These are phyloP conservation scores for Conus canariensis DNA, from an alignment of 2,888 invertebrate species.

Conservation along the genomic window DNA sequence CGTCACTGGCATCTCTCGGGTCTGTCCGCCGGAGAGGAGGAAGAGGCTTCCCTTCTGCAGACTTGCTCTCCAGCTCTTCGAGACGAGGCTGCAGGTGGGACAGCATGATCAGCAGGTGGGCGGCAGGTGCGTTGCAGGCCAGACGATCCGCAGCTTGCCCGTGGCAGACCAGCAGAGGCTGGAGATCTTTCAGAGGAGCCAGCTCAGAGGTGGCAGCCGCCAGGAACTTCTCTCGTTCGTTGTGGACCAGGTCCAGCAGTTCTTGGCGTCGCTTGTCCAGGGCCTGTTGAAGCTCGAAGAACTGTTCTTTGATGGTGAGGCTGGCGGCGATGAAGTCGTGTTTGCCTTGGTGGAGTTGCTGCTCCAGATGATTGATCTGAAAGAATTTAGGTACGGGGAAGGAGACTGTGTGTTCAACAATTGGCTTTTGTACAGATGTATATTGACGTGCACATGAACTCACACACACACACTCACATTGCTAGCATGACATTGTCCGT, in stretches of 20 bases:
- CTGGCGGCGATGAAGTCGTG: not conserved
- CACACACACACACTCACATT: no score
- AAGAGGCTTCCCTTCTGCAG: not conserved
- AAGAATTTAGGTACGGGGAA: not conserved
- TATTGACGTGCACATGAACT: no score
- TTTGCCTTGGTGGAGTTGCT: not conserved
- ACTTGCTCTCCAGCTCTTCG: not conserved
- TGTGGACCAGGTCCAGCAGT: not conserved
- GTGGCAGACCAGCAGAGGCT: not conserved
- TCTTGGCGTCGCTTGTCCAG: not conserved
- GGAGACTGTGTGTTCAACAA: no score
- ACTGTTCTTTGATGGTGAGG: not conserved
- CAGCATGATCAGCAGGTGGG: not conserved
- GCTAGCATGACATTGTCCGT: no score
- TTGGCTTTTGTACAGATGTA: no score
- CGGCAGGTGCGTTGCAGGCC: not conserved
- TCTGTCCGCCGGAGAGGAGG: not conserved
- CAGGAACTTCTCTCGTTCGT: not conserved
- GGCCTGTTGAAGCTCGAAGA: not conserved
- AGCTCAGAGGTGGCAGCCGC: not conserved
- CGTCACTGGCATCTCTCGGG: no score
- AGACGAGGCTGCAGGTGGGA: constrained; percentile 1
- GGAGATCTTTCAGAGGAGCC: not conserved
- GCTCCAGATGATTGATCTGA: constrained; percentile 12
- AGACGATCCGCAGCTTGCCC: not conserved